Evolutionary conservation across 2,888 invertebrate species (phyloP).

Genomic region (Stenichneumon culpator): DNA sequence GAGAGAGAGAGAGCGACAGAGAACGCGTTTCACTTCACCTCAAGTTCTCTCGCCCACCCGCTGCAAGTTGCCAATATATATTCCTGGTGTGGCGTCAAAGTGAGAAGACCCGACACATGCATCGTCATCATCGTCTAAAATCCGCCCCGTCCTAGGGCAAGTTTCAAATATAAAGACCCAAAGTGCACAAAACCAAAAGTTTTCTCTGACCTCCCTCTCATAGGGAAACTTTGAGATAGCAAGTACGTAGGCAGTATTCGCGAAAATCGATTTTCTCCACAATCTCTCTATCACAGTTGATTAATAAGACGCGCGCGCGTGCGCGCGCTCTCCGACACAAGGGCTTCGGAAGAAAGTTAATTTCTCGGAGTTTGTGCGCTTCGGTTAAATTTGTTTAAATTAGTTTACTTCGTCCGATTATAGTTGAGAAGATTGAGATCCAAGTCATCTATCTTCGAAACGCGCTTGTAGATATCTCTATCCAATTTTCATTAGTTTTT

Average conservation of each 20-base stretch:
- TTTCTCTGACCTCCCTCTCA: background rate
- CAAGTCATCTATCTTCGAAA: background rate
- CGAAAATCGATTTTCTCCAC: slow-evolving; percentile 32
- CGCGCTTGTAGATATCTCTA: background rate
- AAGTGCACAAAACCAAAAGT: slow-evolving; percentile 12
- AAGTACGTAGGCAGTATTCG: slow-evolving; percentile 6
- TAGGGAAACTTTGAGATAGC: background rate
- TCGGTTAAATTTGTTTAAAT: background rate
- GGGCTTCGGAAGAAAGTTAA: background rate
- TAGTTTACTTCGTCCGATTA: background rate
- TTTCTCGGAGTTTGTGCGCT: background rate
- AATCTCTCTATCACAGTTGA: slow-evolving; percentile 30
- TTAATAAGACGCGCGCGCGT: background rate
- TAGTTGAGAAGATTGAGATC: background rate
- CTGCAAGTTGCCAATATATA: slow-evolving; percentile 9
- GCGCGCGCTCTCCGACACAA: background rate
- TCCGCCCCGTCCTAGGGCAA: background rate
- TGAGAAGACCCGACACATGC: slow-evolving; percentile 11
- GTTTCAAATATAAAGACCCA: background rate
- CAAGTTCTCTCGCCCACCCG: slow-evolving; percentile 3
- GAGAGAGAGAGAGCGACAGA: too few species aligned
- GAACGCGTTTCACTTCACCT: too few species aligned
- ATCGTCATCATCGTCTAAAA: background rate
- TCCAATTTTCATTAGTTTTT: background rate
- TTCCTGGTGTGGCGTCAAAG: background rate